Base-by-base conservation (phyloP, 2,888 invertebrate species). In the Penaeus monodon region DNA sequence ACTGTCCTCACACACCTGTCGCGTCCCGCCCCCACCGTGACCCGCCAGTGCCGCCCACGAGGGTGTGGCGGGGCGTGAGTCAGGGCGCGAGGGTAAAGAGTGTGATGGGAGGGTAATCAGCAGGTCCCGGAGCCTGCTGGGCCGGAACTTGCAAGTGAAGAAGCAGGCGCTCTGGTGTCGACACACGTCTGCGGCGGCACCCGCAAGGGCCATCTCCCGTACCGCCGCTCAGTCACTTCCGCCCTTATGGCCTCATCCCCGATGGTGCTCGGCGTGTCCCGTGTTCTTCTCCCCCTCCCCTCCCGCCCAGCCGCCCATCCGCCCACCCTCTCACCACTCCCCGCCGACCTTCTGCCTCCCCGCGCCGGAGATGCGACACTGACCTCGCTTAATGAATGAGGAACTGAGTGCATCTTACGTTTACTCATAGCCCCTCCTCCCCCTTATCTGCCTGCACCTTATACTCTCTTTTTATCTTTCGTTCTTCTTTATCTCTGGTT, bases 1-100 rank as follows among this genome's bases (percentile, higher is more conserved):
- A n/a, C 73, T 38, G 38, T 29, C 73, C 73, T 76, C 76, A 76
- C 76, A 76, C 76, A 76, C 76, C 76, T 76, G 76, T n/a, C 44
- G 3, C 20, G 24, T 76, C 76, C 76, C 20, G 24, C 22, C 76
- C 44, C 44, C 76, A 27, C 76, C 76, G 20, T n/a, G 20, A 49
- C 76, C 76, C 49, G 20, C 76, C 76, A 24, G 24, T 76, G 44
- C 38, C 76, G 76, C 76, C 76, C 76, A 76, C 38, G 44, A 22
- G 38, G 76, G 12, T 49, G 76, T 76, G 76, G 24, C n/a, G 76
- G 38, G 76, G 44, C 44, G 24, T 76, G 76, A 76, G 27, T 76
- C 76, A 76, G 14, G 44, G 24, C 38, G 24, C 38, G n/a, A 76
- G 76, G 76, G 76, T 76, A 76, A 76, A 76, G 57, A 57, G 76